Evolutionary conservation across 2,113 vertebrate species (phyloP).

Genomic region (Percina caprodes): DNA sequence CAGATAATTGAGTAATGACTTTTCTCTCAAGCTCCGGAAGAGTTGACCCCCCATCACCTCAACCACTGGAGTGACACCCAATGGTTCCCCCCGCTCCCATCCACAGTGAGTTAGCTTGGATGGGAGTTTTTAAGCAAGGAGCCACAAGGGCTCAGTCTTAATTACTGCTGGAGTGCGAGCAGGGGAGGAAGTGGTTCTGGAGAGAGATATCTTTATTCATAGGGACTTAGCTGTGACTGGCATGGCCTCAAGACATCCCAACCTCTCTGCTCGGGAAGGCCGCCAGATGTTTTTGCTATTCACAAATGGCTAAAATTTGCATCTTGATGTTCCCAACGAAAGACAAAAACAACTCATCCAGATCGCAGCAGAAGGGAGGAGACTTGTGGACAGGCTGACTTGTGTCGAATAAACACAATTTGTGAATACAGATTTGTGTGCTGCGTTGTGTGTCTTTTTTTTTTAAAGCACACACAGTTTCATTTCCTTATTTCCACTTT

Average conservation of each 20-base stretch:
- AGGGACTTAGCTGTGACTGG: conserved; percentile 74
- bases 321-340: conserved; percentile 58
- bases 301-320: conserved; percentile 77
- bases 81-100: neutral
- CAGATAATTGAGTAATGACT: conserved; percentile 70
- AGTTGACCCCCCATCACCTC: conserved; percentile 62
- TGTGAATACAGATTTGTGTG: conserved; percentile 41
- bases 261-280: conserved; percentile 66
- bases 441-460: conserved; percentile 27
- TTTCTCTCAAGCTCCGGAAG: conserved; percentile 54
- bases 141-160: conserved; percentile 57
- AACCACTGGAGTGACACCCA: conserved; percentile 10
- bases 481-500: neutral
- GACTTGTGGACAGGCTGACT: conserved; percentile 32
- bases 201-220: conserved; percentile 81
- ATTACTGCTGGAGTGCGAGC: conserved; percentile 69
- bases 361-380: conserved; percentile 43
- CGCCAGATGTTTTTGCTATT: conserved; percentile 82
- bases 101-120: neutral
- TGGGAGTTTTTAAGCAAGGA: neutral
- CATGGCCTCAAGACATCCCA: conserved; percentile 76
- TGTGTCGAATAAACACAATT: conserved; percentile 57
- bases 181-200: conserved; percentile 60
- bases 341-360: neutral
- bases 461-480: neutral